These are phyloP conservation scores for Strongylocentrotus purpuratus DNA, from an alignment of 35 echinoderm and acorn worm species.

Conservation along the genomic window DNA sequence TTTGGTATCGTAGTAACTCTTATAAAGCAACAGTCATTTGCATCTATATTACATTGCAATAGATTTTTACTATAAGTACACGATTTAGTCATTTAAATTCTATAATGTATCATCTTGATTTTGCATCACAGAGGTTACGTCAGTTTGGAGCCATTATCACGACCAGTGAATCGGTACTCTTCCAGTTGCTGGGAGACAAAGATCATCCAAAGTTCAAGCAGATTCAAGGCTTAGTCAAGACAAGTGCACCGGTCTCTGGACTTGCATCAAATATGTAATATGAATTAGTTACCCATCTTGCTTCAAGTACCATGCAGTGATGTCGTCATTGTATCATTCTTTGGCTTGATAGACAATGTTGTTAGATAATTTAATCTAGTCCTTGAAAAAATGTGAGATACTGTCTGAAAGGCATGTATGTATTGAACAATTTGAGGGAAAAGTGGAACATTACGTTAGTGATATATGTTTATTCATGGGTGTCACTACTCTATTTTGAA, in stretches of 20 bases:
- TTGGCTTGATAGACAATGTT: not conserved
- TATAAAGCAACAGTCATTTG: not conserved
- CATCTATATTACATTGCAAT: not conserved
- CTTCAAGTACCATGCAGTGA: no score
- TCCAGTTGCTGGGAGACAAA: conserved; percentile 92
- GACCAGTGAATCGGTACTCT: conserved; percentile 88
- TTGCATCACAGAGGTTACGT: conserved; percentile 63
- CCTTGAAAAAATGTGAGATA: no score
- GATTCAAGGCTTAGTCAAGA: conserved; percentile 85
- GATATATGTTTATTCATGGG: no score
- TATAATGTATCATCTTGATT: not conserved
- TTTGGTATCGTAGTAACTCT: no score
- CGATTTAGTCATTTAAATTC: not conserved
- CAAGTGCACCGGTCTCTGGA: conserved; percentile 79
- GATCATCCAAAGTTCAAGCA: conserved; percentile 94
- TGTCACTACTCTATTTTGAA: no score
- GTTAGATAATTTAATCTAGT: no score
- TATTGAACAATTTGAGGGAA: no score
- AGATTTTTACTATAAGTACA: not conserved
- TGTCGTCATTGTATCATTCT: not conserved
- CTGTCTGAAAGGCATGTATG: no score
- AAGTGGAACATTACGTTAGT: no score
- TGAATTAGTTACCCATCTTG: not conserved
- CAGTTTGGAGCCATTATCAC: conserved; percentile 93
- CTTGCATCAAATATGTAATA: conserved; percentile 64